phyloP scores from a whole-genome alignment of 2,888 invertebrate species.

The Tetragonula carbonaria region DNA sequence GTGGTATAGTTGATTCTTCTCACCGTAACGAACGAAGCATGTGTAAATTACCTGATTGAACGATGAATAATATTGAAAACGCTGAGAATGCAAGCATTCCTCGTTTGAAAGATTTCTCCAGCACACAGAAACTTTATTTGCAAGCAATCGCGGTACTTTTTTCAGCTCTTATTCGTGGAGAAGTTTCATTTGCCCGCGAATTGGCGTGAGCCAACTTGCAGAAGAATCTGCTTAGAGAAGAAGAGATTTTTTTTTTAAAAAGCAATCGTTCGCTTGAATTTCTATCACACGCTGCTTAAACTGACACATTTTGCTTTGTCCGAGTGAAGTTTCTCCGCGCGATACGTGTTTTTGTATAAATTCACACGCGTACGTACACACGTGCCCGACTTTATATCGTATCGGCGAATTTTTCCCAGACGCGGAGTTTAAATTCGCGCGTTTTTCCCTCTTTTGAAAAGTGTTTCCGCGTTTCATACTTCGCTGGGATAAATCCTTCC shows the following conservation, averaged over 20 bases:
- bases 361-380: neutral
- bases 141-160: too few species aligned
- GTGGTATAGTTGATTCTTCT: constrained; percentile 41
- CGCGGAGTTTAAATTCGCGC: neutral
- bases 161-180: too few species aligned
- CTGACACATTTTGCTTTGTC: neutral
- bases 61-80: constrained; percentile 15
- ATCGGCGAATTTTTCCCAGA: neutral
- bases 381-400: neutral
- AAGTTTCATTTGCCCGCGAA: too few species aligned
- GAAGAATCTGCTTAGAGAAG: too few species aligned
- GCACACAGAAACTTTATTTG: too few species aligned
- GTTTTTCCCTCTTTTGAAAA: neutral
- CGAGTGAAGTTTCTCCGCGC: neutral
- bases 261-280: neutral
- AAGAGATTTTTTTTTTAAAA: too few species aligned
- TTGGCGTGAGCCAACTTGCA: too few species aligned
- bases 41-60: neutral
- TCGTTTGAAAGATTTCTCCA: too few species aligned
- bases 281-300: neutral
- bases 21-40: constrained; percentile 19
- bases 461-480: neutral
- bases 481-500: neutral
- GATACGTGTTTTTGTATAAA: neutral
- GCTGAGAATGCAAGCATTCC: too few species aligned